Base-by-base conservation (phyloP, 2,888 invertebrate species). In the Harmothoe impar region DNA sequence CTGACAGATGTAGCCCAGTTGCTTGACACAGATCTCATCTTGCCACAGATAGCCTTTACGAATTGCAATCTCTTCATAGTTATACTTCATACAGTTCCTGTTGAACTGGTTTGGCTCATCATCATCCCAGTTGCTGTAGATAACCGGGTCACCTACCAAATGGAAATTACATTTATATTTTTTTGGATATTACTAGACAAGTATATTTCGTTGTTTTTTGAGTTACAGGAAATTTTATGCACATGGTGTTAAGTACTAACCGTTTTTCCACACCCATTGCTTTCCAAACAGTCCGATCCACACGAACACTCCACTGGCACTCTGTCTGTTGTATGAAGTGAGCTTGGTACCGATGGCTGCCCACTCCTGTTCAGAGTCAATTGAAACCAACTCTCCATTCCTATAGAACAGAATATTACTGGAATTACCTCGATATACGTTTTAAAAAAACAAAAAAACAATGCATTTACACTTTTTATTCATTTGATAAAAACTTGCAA, bases 241-340 rank as follows among this genome's bases (percentile, higher is more conserved):
- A n/a, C n/a, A n/a, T n/a, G n/a, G n/a, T n/a, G n/a, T n/a, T n/a
- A 77, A 25, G 5, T 77, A 77, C 77, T 29, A 1, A 86, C 86
- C 29, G 56, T 86, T 52, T 12, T 0, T 0, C 86, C 86, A 86
- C 17, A 31, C 3, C 86, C 86, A 86, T 1, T 20, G 54, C 23
- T 31, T 86, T 20, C 86, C 86, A 25, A 86, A 52, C 29, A 86
- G 54, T 31, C 86, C 86, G 25, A 86, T 86, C 86, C 86, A 86
- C 25, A 86, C 25, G 77, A 29, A 77, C 10, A 31, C 29, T 20
- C 10, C 54, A 3, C 15, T 51, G 5, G 5, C 0, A 23, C 7
- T 20, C 84, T 1, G 20, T 20, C 7, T 20, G 5, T 25, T 1
- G 29, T 52, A 29, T 29, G 52, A n/a, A 54, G 1, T 12, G 1